These are phyloP conservation scores for Phocoena phocoena DNA, from an alignment of 2,113 vertebrate genomes.

Conservation along the genomic window DNA sequence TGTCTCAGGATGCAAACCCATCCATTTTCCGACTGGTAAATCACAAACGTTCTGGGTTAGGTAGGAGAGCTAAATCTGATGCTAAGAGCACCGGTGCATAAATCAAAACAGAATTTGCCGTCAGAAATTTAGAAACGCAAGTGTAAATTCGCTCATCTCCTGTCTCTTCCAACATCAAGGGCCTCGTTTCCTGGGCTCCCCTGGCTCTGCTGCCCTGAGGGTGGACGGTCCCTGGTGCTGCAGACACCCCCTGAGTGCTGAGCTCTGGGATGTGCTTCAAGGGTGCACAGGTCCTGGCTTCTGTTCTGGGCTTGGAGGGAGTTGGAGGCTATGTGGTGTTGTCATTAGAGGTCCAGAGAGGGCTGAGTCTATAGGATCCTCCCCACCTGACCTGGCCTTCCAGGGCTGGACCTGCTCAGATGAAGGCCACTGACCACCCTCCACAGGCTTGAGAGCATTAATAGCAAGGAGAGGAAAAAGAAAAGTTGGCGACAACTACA, in stretches of 20 bases:
- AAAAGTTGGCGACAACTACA: not conserved
- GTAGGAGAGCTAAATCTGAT: not conserved
- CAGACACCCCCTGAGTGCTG: not conserved
- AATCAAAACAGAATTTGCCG: conserved; percentile 46
- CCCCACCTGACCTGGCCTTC: not conserved
- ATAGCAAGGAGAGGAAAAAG: not conserved
- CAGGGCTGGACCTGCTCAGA: not conserved
- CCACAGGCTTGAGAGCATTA: not conserved
- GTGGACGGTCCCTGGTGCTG: not conserved
- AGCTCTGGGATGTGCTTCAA: not conserved
- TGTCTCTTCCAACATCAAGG: not conserved
- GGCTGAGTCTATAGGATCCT: not conserved
- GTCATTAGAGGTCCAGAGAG: not conserved
- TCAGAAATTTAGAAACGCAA: not conserved
- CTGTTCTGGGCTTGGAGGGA: not conserved
- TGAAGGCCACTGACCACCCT: not conserved
- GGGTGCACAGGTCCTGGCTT: not conserved
- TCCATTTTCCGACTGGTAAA: conserved; percentile 56
- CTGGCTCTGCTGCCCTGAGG: not conserved
- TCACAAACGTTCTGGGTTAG: conserved; percentile 36
- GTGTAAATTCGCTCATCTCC: not conserved
- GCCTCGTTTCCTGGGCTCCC: not conserved
- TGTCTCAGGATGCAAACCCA: conserved; percentile 38
- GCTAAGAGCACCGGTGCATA: not conserved
- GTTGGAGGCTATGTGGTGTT: not conserved